These are phyloP conservation scores for Metacarcinus magister DNA, from an alignment of 2,888 invertebrate species.

Conservation along the genomic window DNA sequence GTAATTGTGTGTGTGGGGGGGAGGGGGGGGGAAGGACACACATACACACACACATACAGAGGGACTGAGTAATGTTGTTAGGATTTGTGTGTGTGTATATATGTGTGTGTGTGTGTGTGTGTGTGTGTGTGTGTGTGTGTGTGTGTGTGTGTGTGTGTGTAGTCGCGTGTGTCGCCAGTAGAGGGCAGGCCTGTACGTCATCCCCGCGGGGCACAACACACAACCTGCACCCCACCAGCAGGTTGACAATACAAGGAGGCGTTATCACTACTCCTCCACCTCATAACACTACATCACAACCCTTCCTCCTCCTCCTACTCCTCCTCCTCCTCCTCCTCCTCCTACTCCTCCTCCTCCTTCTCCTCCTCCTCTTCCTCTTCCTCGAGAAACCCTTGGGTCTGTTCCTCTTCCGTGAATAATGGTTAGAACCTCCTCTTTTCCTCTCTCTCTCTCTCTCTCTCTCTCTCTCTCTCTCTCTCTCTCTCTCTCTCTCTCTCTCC, in stretches of 20 bases:
- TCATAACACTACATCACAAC: neutral
- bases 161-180: too few relatives aligned
- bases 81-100: neutral
- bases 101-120: constrained; percentile 55
- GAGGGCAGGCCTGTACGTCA: neutral
- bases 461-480: constrained; percentile 46
- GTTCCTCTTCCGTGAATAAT: neutral
- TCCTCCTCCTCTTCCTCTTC: neutral
- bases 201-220: neutral
- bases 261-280: neutral
- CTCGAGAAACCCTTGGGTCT: neutral
- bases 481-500: constrained; percentile 36
- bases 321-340: constrained; percentile 10
- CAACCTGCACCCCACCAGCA: neutral
- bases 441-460: constrained; percentile 49
- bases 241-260: neutral
- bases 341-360: neutral
- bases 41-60: too few relatives aligned
- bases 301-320: too few relatives aligned
- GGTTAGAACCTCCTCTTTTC: neutral
- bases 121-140: constrained; percentile 59
- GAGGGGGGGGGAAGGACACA: too few relatives aligned
- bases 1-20: neutral
- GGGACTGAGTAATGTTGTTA: neutral
- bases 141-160: neutral